These are phyloP conservation scores for Corythoichthys intestinalis DNA, from an alignment of 2,113 vertebrate species.

Conservation along the genomic window DNA sequence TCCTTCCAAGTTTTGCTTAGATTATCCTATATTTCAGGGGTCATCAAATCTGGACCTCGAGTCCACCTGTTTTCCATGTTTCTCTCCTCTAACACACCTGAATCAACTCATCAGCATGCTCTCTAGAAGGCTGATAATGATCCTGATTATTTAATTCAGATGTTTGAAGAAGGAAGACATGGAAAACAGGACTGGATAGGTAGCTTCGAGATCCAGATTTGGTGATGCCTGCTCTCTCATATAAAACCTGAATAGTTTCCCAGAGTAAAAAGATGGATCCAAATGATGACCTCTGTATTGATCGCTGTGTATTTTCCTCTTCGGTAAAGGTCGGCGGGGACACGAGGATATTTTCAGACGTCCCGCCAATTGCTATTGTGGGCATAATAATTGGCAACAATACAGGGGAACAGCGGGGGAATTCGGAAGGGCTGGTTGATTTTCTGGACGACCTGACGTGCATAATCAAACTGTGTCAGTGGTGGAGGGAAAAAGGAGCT, in stretches of 20 bases:
- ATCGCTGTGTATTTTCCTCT: not conserved
- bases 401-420: not conserved
- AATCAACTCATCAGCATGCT: too few species aligned
- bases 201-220: too few species aligned
- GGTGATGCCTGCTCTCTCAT: too few species aligned
- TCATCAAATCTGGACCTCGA: too few species aligned
- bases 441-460: slow-evolving; percentile 8
- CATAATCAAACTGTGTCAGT: not conserved
- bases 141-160: too few species aligned
- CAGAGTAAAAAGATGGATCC: not conserved
- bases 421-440: slow-evolving; percentile 1
- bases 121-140: too few species aligned
- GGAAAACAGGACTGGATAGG: too few species aligned
- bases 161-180: too few species aligned
- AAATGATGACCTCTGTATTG: not conserved
- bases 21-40: too few species aligned
- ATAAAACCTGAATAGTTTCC: too few species aligned
- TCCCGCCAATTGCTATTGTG: slow-evolving; percentile 6
- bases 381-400: not conserved
- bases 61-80: too few species aligned
- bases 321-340: not conserved
- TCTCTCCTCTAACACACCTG: too few species aligned
- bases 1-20: not conserved
- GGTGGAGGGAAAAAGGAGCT: not conserved
- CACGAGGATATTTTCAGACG: slow-evolving; percentile 2